phyloP scores from a whole-genome alignment of 2,888 invertebrate genomes.

The Druceiella hillmani region DNA sequence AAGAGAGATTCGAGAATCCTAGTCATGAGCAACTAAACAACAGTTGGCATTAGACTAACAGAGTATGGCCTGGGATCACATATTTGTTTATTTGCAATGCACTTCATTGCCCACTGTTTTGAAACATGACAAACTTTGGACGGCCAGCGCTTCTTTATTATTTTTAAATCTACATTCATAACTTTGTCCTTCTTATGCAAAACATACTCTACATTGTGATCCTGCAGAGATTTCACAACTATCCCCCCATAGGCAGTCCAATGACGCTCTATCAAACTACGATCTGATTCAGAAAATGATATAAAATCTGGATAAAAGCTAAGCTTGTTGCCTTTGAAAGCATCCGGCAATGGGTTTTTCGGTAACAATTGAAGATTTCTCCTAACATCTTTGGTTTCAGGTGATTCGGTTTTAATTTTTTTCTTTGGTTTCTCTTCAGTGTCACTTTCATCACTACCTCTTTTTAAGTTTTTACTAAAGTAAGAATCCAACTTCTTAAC shows the following conservation, averaged over 20 bases:
- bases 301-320: slow-evolving; percentile 47
- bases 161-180: slow-evolving; percentile 31
- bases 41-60: slow-evolving; percentile 33
- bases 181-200: slow-evolving; percentile 35
- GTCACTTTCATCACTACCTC: slow-evolving; percentile 19
- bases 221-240: slow-evolving; percentile 36
- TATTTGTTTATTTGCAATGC: slow-evolving; percentile 36
- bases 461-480: slow-evolving; percentile 10
- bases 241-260: slow-evolving; percentile 60
- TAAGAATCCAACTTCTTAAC: slow-evolving; percentile 24
- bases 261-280: slow-evolving; percentile 47
- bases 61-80: slow-evolving; percentile 34
- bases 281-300: slow-evolving; percentile 37
- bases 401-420: slow-evolving; percentile 13
- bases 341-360: slow-evolving; percentile 37
- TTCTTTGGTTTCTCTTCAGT: slow-evolving; percentile 13
- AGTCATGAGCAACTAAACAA: too few relatives aligned
- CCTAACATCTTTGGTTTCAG: slow-evolving; percentile 10
- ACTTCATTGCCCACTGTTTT: slow-evolving; percentile 39
- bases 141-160: slow-evolving; percentile 31
- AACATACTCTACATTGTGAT: slow-evolving; percentile 36
- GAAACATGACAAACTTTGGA: slow-evolving; percentile 34
- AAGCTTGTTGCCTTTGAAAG: slow-evolving; percentile 34
- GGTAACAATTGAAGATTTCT: slow-evolving; percentile 27
- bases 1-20: too few relatives aligned